These are phyloP conservation scores for Pentamera pediparva DNA, from an alignment of 53 echinoderm and acorn worm species.

Conservation along the genomic window DNA sequence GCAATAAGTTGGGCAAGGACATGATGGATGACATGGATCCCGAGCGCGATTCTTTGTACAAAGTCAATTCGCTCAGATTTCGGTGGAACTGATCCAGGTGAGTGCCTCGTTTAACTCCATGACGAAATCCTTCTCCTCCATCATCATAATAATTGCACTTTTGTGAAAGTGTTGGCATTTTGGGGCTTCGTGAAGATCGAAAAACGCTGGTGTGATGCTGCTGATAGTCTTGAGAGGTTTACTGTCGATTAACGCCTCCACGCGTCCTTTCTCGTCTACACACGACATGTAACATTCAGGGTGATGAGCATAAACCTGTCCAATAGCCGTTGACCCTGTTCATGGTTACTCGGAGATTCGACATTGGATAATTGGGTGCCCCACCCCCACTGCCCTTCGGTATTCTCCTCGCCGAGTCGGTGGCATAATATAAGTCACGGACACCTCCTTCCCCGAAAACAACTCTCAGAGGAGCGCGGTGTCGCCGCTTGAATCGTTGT, in stretches of 20 bases:
- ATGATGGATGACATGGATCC: constrained; percentile 20
- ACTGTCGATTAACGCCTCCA: background rate
- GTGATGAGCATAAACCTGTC: constrained; percentile 11
- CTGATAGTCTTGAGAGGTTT: background rate
- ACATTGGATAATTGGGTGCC: too few relatives aligned
- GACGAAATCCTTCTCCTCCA: constrained; percentile 17
- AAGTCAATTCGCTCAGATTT: constrained; percentile 25
- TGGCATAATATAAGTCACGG: too few relatives aligned
- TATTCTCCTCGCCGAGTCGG: too few relatives aligned
- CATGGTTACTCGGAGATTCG: too few relatives aligned
- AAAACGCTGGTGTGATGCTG: background rate
- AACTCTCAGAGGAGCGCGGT: constrained; percentile 23
- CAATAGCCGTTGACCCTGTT: constrained; percentile 33
- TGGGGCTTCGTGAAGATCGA: background rate
- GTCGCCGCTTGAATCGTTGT: constrained; percentile 1
- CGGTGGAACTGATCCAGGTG: constrained; percentile 16
- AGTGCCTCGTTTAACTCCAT: constrained; percentile 5
- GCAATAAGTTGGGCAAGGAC: background rate
- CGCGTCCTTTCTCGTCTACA: background rate
- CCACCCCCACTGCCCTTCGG: too few relatives aligned
- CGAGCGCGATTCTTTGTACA: constrained; percentile 29
- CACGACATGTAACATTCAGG: constrained; percentile 11
- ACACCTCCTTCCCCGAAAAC: constrained; percentile 29
- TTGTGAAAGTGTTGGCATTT: background rate
- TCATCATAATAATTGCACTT: background rate